These are phyloP conservation scores for Patella vulgata DNA, from an alignment of 1,140 invertebrate genomes.

Conservation along the genomic window DNA sequence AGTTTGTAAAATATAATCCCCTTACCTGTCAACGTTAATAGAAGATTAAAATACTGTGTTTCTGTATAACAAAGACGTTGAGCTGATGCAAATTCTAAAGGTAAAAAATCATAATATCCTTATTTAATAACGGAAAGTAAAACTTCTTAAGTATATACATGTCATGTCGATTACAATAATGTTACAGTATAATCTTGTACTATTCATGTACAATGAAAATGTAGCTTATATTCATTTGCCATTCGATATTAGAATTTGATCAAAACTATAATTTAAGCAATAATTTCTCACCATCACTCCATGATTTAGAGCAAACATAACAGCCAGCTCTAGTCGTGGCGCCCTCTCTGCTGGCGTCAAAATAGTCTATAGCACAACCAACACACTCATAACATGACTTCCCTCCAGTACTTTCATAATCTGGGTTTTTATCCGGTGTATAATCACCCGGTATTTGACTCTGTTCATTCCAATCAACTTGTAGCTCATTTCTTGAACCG, in stretches of 20 bases:
- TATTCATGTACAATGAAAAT: no score
- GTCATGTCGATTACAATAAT: no score
- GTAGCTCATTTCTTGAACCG: conserved; percentile 44
- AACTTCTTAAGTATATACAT: background rate
- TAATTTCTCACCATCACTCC: conserved; percentile 44
- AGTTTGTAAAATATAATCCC: no score
- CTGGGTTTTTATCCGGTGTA: conserved; percentile 31
- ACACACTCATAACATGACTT: conserved; percentile 45
- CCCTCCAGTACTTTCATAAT: conserved; percentile 40
- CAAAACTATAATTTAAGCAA: no score
- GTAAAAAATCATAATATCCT: background rate
- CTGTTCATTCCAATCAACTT: conserved; percentile 48
- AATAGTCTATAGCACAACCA: conserved; percentile 42
- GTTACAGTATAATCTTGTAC: no score
- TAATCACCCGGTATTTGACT: conserved; percentile 42
- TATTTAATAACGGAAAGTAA: background rate
- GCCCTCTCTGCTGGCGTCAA: conserved; percentile 33
- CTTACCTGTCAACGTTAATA: conserved; percentile 15
- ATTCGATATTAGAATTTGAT: no score
- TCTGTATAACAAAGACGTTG: conserved; percentile 35
- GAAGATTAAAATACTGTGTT: conserved; percentile 26
- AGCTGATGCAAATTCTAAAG: conserved; percentile 29
- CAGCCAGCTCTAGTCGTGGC: conserved; percentile 32
- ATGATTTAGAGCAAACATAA: conserved; percentile 48
- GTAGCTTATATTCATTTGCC: no score